Evolutionary conservation across 2,113 vertebrate species (phyloP), one percentile per base, ranked within the genome.

Genomic region (Speoplatyrhinus poulsoni): DNA sequence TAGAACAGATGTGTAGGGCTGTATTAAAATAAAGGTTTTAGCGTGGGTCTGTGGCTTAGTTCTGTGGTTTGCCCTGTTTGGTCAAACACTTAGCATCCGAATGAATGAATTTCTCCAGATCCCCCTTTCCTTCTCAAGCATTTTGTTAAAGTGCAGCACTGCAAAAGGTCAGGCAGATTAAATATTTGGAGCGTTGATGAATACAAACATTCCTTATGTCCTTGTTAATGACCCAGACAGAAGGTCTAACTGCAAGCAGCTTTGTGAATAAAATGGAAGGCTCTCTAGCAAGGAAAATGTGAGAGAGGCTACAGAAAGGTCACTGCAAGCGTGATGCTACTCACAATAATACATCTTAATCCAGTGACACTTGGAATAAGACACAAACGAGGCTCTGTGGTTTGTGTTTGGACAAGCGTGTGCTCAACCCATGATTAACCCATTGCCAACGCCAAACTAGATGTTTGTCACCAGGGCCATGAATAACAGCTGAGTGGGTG

Each of bases 1-100:
- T 82, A 67, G 82, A 80, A 87, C 86, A 93, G 83, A 89, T 89
- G 90, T 86, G 90, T 85, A 83, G 84, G 81, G 79, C 69, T 85
- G 75, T 84, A 89, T 88, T 83, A 86, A 90, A 89, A 83, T 88
- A 86, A 87, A 79, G 62, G 84, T 85, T 79, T 85, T 79, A 80
- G 80, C 71, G 69, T 80, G 62, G 65, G 80, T 88, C 67, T 50
- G 36, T 68, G 81, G 81, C 81, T 73, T 76, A 85, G 82, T 76
- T 54, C 67, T 82, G 88, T 75, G 90, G 88, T 91, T 79, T 82
- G 78, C 60, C 75, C 70, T 75, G 82, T 72, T 89, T 87, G 80
- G 86, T n/a, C 81, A 85, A 77, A 80, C 69, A 78, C 66, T 78
- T 72, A 75, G 73, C 52, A 62, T 81, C 62, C 63, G 82, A 85